Conservation (phyloP, 35 echinoderm and acorn worm genomes). For the Heliocidaris erythrogramma region DNA sequence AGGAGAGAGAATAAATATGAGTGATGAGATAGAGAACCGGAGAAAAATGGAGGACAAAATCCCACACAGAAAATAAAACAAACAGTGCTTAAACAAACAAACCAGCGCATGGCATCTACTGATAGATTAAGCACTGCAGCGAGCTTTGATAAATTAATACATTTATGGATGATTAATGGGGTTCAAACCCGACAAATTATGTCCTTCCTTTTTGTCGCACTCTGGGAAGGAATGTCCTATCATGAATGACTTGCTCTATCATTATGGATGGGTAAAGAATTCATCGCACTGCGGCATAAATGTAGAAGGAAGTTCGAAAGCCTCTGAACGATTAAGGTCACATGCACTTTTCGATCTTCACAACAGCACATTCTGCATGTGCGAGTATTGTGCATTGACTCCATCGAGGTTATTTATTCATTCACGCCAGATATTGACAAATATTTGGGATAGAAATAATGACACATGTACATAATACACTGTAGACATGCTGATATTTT, state of each 20-base stretch:
- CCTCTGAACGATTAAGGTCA: neutral
- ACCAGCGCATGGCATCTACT: neutral
- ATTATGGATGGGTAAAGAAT: conserved; percentile 11
- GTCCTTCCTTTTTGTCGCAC: neutral
- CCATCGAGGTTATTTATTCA: neutral
- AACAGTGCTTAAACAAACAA: neutral
- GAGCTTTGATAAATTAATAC: neutral
- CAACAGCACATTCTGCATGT: neutral
- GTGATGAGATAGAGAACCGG: neutral
- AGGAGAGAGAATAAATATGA: neutral
- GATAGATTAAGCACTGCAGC: neutral
- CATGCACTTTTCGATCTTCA: neutral
- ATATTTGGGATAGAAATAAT: neutral
- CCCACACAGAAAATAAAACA: neutral
- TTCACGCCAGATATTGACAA: neutral
- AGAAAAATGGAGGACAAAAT: neutral
- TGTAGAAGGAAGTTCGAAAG: neutral
- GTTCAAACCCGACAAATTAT: neutral
- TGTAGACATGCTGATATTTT: neutral
- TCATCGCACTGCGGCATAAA: neutral
- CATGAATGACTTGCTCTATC: neutral
- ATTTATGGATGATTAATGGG: neutral
- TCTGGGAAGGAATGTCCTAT: neutral
- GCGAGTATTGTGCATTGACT: neutral
- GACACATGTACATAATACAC: neutral